A percentile compares a stretch with the other conserved stretches of the same genome.
These are phyloP conservation scores for Melanostoma scalare DNA, from an alignment of 2,888 invertebrate genomes.

Conservation along the genomic window DNA sequence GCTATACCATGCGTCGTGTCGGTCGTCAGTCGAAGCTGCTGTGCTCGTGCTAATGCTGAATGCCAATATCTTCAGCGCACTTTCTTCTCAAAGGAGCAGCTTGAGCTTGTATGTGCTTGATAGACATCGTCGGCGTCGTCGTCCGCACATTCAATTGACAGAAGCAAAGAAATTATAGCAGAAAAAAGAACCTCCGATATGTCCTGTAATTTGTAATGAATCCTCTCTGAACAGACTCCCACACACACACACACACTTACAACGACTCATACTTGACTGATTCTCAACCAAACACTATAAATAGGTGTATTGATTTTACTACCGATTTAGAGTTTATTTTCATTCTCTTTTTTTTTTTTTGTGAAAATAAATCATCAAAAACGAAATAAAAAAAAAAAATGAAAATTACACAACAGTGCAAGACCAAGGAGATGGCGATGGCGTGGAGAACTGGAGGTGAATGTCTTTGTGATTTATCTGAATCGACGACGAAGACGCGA, in stretches of 20 bases:
- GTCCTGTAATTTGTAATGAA: constrained; percentile 65
- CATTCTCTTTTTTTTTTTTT: too few relatives aligned
- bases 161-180: constrained; percentile 25
- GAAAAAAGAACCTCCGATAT: constrained; percentile 24
- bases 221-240: constrained; percentile 19
- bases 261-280: constrained; percentile 17
- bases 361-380: background rate
- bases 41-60: constrained; percentile 12
- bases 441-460: background rate
- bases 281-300: constrained; percentile 34
- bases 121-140: constrained; percentile 11
- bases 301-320: constrained; percentile 55
- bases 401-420: too few relatives aligned
- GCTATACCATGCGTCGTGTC: background rate
- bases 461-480: constrained; percentile 50
- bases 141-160: constrained; percentile 21
- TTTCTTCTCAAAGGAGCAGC: background rate
- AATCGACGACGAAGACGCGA: constrained; percentile 7
- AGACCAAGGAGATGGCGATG: background rate
- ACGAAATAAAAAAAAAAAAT: background rate
- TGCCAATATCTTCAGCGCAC: constrained; percentile 38
- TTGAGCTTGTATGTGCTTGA: background rate
- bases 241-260: constrained; percentile 16
- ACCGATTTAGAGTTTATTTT: constrained; percentile 46
- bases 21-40: background rate